A percentile compares a stretch with the other conserved stretches of the same genome.
These are phyloP conservation scores for Oreochromis grahami DNA, from an alignment of 2,797 vertebrate species.

Conservation along the genomic window DNA sequence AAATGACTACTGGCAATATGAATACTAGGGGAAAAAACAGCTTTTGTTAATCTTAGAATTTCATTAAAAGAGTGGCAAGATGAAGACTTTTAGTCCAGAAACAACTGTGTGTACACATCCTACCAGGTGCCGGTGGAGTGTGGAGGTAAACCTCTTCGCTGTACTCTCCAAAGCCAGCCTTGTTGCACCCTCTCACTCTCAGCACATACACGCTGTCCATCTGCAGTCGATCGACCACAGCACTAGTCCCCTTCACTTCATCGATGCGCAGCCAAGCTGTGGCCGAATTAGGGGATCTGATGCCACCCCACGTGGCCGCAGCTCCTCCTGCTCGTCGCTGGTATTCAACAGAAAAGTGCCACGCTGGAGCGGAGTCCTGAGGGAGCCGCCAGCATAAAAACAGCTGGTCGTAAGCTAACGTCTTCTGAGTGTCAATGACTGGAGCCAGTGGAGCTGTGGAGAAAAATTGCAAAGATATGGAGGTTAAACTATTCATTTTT, in stretches of 20 bases:
- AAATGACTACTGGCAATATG: background rate
- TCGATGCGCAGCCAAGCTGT: slow-evolving; percentile 87
- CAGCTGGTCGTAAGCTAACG: slow-evolving; percentile 95
- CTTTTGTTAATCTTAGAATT: background rate
- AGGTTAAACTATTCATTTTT: background rate
- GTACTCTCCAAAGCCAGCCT: slow-evolving; percentile 93
- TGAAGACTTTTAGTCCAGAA: background rate
- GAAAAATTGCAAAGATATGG: background rate
- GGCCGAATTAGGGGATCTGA: slow-evolving; percentile 76
- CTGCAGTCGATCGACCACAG: slow-evolving; percentile 88
- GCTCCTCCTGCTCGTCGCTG: slow-evolving; percentile 83
- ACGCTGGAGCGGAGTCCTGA: slow-evolving; percentile 89
- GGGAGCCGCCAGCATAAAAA: slow-evolving; percentile 96
- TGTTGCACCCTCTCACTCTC: slow-evolving; percentile 91
- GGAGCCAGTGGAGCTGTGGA: slow-evolving; percentile 88
- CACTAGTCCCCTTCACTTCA: slow-evolving; percentile 87
- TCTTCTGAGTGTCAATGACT: slow-evolving; percentile 96
- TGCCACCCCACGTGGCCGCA: slow-evolving; percentile 84
- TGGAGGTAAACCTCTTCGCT: slow-evolving; percentile 95
- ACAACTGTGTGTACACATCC: slow-evolving; percentile 7
- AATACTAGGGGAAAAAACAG: background rate
- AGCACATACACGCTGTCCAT: slow-evolving; percentile 92
- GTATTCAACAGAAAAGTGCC: slow-evolving; percentile 94
- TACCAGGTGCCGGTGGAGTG: slow-evolving; percentile 91
- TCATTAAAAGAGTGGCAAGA: background rate